phyloP scores from a whole-genome alignment of 2,797 vertebrate species.

The Notoglanidium macrostoma region DNA sequence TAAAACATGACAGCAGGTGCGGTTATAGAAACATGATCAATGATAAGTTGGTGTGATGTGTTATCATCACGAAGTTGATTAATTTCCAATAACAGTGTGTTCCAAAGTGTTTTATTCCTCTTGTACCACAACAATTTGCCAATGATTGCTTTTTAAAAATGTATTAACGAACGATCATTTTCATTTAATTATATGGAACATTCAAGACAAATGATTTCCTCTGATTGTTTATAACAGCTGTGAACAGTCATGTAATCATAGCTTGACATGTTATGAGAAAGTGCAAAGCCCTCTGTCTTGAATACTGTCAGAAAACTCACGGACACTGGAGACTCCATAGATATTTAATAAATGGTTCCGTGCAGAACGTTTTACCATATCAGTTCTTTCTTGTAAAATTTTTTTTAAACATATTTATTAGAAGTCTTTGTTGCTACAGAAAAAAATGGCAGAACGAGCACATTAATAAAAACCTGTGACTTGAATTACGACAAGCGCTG shows the following conservation, averaged over 20 bases:
- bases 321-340: not conserved
- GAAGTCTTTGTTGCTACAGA: not conserved
- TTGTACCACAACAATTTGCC: not conserved
- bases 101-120: not conserved
- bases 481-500: not conserved
- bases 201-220: not conserved
- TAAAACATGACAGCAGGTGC: not conserved
- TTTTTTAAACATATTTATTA: not conserved
- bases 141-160: not conserved
- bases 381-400: not conserved
- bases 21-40: not conserved
- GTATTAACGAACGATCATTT: no score
- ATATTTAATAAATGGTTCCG: not conserved
- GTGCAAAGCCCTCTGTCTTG: not conserved
- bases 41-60: not conserved
- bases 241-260: not conserved
- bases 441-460: not conserved
- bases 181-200: not conserved
- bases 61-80: no score
- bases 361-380: not conserved
- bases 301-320: not conserved
- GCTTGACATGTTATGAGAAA: not conserved
- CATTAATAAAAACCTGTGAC: not conserved
- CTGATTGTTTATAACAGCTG: not conserved
- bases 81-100: not conserved